Evolutionary conservation across 2,113 vertebrate genomes (phyloP), one percentile per base, ranked within the genome.

Genomic region (Axis porcinus): DNA sequence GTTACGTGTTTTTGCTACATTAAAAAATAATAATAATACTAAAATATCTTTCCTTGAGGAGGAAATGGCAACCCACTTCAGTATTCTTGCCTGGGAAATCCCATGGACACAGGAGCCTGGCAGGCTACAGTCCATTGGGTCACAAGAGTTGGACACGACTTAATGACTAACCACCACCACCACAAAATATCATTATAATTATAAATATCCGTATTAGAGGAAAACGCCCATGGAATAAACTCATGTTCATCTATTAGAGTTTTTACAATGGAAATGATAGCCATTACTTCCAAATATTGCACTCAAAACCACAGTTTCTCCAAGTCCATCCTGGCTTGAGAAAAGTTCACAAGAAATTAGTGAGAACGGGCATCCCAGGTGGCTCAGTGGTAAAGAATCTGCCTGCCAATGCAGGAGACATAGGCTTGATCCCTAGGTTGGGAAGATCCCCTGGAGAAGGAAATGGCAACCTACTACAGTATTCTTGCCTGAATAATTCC

Each of bases 331-430:
- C 5, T 47, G 28, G 15, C 28, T 81, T 33, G 78, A 81, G 45
- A 81, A 50, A 45, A 33, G 4, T 50, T 81, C 45, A 81, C 78
- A 10, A 33, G 78, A 19, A 50, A 50, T 0, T 81, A 17, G 27
- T 27, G 70, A 27, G 6, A 40, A 40, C 0, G 5, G 1, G 67
- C 2, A 0, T 74, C 36, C 36, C 67, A 43, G 36, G 67, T 74
- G 5, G 36, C 11, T 25, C 67, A 40, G 11, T 74, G 19, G 70
- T 43, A 74, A 74, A 74, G 70, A 40, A 74, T 74, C 70, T 25
- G 36, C 10, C 5, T 43, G 70, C 70, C 70, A 74, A 14, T 74
- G 6, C 70, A 74, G 36, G 5, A 74, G 70, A 74, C 6, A 6
- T 43, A 40, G 36, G 36, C 11, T 74, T 3, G 11, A 74, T 13